These are phyloP conservation scores for Willisornis vidua DNA, from an alignment of 2,113 vertebrate genomes.

Conservation along the genomic window DNA sequence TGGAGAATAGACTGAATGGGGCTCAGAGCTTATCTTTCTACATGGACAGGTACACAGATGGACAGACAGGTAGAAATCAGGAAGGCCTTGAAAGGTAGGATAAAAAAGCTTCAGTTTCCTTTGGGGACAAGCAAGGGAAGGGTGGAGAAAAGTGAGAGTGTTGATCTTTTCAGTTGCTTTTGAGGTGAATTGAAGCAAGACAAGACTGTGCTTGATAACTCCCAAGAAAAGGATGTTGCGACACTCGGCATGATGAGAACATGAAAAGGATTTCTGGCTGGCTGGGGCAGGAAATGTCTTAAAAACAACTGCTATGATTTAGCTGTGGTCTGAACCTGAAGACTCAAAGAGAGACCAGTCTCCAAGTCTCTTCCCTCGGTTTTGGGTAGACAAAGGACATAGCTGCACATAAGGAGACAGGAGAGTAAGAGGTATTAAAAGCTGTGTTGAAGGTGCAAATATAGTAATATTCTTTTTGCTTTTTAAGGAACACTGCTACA, in stretches of 20 bases:
- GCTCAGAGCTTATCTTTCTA: not conserved
- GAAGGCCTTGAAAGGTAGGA: not conserved
- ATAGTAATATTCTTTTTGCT: not conserved
- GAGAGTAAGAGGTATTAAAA: not conserved
- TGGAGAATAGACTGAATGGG: not conserved
- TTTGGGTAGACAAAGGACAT: not conserved
- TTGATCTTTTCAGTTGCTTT: not conserved
- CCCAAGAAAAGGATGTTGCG: not conserved
- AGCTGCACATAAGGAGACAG: not conserved
- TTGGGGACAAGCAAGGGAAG: not conserved
- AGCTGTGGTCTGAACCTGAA: not conserved
- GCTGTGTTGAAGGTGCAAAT: not conserved
- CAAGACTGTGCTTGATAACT: not conserved
- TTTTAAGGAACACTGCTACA: not conserved
- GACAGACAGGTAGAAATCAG: not conserved
- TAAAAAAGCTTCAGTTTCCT: not conserved
- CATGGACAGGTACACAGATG: not conserved
- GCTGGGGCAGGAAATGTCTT: not conserved
- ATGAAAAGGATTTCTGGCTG: not conserved
- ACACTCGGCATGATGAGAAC: not conserved
- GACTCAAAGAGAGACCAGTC: not conserved
- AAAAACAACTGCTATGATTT: not conserved
- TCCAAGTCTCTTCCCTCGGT: not conserved
- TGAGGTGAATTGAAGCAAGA: not conserved
- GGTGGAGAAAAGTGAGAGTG: not conserved